Evolutionary conservation across 1,140 invertebrate genomes (phyloP).

Genomic region (Pseudomyrmex cubaensis): DNA sequence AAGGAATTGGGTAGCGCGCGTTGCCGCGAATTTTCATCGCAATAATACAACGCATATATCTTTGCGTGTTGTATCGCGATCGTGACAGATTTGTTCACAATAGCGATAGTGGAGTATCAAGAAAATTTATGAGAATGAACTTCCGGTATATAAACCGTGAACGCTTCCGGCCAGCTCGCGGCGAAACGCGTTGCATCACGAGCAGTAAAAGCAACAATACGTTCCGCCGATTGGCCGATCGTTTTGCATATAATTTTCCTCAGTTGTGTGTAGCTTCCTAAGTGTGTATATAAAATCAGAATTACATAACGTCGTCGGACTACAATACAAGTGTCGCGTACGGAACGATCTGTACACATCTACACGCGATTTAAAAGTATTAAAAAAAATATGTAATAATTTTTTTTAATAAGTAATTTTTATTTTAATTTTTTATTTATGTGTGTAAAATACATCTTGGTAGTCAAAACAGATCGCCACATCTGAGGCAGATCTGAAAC

Average conservation of each 20-base stretch:
- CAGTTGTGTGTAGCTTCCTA: background rate
- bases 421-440: too few species aligned
- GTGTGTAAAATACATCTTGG: too few species aligned
- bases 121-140: conserved; percentile 41
- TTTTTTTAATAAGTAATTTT: too few species aligned
- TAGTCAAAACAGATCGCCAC: too few species aligned
- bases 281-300: conserved; percentile 32
- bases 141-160: conserved; percentile 52
- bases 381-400: too few species aligned
- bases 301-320: conserved; percentile 25
- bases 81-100: too few species aligned
- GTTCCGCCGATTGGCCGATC: conserved; percentile 56
- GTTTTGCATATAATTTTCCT: conserved; percentile 38
- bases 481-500: too few species aligned
- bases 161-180: conserved; percentile 43
- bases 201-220: conserved; percentile 53
- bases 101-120: conserved; percentile 24
- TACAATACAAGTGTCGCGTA: background rate
- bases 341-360: conserved; percentile 32
- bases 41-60: too few species aligned
- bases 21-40: too few species aligned
- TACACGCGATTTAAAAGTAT: conserved; percentile 12
- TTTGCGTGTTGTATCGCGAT: too few species aligned
- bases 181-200: conserved; percentile 53
- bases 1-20: too few species aligned